These are phyloP conservation scores for Cuniculus paca DNA, from an alignment of 2,797 vertebrate species.

Conservation along the genomic window DNA sequence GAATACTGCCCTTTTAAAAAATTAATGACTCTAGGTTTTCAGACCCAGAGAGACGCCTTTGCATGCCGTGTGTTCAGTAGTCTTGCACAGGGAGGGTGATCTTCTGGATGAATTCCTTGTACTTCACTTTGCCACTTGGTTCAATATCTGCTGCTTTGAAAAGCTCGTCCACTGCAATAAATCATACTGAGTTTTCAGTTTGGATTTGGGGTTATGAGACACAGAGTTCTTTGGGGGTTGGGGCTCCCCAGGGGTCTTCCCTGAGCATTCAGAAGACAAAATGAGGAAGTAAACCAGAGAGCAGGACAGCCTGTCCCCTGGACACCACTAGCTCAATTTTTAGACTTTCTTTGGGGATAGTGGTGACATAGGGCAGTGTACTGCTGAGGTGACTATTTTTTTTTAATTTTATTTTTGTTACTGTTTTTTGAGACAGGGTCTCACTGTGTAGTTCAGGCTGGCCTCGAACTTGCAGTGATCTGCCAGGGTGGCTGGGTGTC, in stretches of 20 bases:
- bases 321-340: neutral
- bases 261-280: neutral
- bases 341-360: neutral
- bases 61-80: conserved; percentile 87
- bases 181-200: conserved; percentile 45
- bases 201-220: neutral
- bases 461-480: neutral
- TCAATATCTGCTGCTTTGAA: conserved; percentile 93
- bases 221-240: neutral
- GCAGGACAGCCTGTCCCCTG: neutral
- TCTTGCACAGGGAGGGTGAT: conserved; percentile 92
- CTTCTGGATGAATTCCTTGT: conserved; percentile 92
- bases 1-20: neutral
- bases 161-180: conserved; percentile 94
- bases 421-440: neutral
- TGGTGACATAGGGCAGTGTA: neutral
- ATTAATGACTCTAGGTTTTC: neutral
- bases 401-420: neutral
- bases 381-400: neutral
- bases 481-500: neutral
- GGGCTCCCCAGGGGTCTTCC: conserved; percentile 4
- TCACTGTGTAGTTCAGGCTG: neutral
- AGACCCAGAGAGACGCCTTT: neutral
- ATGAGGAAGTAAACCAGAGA: neutral
- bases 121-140: conserved; percentile 91